A percentile compares a stretch with the other conserved stretches of the same genome.
These are phyloP conservation scores for Umimayanthus kanabou DNA, from an alignment of 92 coral and sea anemone species.

Conservation along the genomic window DNA sequence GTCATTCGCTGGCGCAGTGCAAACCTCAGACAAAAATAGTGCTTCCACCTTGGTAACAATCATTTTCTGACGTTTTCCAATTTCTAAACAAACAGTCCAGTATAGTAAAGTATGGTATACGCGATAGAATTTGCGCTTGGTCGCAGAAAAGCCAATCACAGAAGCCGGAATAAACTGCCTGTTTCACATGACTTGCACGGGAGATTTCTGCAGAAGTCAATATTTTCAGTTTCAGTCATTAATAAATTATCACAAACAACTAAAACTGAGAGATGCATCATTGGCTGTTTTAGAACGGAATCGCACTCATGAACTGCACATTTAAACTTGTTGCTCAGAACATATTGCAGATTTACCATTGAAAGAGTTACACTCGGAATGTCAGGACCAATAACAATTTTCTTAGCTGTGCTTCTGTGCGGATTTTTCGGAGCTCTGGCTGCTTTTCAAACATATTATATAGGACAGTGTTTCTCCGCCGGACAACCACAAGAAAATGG, in stretches of 20 bases:
- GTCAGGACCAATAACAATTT: constrained; percentile 79
- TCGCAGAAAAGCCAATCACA: constrained; percentile 14
- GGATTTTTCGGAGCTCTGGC: constrained; percentile 91
- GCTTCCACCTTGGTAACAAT: too few species aligned
- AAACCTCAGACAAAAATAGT: too few species aligned
- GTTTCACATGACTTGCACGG: constrained; percentile 35
- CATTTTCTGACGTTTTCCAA: too few species aligned
- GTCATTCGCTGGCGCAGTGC: too few species aligned
- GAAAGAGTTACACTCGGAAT: constrained; percentile 16
- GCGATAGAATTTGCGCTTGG: not conserved
- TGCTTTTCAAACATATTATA: constrained; percentile 91
- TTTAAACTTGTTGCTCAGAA: not conserved
- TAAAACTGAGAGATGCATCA: not conserved
- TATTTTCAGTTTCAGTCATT: constrained; percentile 34
- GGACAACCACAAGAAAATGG: constrained; percentile 98
- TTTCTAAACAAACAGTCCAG: too few species aligned
- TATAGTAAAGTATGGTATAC: too few species aligned
- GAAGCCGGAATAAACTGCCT: not conserved
- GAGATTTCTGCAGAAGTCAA: constrained; percentile 24
- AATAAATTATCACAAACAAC: constrained; percentile 29
- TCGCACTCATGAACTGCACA: not conserved
- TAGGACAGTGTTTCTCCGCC: constrained; percentile 90
- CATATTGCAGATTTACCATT: not conserved
- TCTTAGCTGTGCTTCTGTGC: constrained; percentile 81
- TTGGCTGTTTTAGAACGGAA: not conserved